Evolutionary conservation across 2,888 invertebrate species (phyloP), one percentile per base, ranked within the genome.

Genomic region (Seira sanloemensis): DNA sequence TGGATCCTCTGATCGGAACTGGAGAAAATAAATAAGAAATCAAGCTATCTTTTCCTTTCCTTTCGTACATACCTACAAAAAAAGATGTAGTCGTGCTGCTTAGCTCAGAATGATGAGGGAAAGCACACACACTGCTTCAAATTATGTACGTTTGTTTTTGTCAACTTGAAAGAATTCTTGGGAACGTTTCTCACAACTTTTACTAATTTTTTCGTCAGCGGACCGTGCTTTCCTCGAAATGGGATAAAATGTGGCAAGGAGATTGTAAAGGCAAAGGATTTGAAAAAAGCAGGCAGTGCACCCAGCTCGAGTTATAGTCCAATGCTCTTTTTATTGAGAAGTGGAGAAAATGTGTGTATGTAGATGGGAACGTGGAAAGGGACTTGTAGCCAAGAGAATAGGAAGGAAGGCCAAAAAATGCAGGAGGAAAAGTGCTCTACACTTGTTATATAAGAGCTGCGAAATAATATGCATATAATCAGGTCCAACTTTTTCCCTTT

Each of bases 401-500:
- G 62, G 26, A 58, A 74, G 50, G 50, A 46, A 46, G 24, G 37
- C 37, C 37, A 37, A 69, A 9, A 1, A 74, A n/a, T 74, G 65
- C 12, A 25, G 16, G 46, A 54, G 27, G 27, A 74, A 62, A 74
- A 54, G 19, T 5, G 66, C 66, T 66, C 66, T 37, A 37, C 37
- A 37, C 37, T 37, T 37, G 4, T 66, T 66, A 24, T 66, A 24
- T 24, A 24, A 2, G 5, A 18, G n/a, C 9, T 18, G 19, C 2
- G 62, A 18, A 24, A 23, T 37, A 37, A 12, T 21, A 66, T 62
- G 65, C 21, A 37, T 37, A 65, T 19, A 27, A 65, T n/a, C 65
- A 74, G 74, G 58, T 74, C 62, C 74, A 16, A 62, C 19, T 74
- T 74, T 74, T 74, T 50, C 25, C 46, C 62, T 65, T 26, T 74